Percentiles rank a stretch among this genome's conserved stretches.
phyloP scores from a whole-genome alignment of 2,797 vertebrate genomes.

The Lacerta viridis region DNA sequence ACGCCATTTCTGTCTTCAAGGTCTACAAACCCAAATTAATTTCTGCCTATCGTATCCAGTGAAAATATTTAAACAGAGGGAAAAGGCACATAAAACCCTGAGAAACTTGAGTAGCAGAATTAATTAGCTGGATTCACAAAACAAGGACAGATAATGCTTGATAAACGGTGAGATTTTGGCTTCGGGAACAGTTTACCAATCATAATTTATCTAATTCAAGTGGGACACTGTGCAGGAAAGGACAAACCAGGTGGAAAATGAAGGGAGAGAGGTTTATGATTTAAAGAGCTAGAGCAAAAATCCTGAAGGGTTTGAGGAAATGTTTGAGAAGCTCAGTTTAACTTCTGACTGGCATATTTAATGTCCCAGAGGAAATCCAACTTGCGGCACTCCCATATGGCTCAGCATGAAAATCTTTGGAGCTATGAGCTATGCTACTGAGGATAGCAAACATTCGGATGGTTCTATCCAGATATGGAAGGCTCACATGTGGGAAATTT shows the following conservation, averaged over 20 bases:
- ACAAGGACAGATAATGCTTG: not conserved
- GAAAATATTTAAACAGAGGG: constrained; percentile 15
- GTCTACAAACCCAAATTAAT: not conserved
- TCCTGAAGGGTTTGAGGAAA: not conserved
- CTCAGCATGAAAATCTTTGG: not conserved
- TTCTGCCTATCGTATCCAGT: not conserved
- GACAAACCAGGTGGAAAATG: not conserved
- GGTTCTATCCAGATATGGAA: not conserved
- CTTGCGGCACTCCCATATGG: not conserved
- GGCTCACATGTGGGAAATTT: too few species aligned
- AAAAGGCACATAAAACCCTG: constrained; percentile 24
- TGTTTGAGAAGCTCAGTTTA: not conserved
- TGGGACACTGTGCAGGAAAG: not conserved
- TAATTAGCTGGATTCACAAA: not conserved
- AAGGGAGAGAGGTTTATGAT: not conserved
- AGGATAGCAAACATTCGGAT: not conserved
- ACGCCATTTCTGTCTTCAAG: constrained; percentile 17
- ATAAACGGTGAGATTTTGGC: not conserved
- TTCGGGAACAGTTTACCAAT: not conserved
- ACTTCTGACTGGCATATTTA: too few species aligned
- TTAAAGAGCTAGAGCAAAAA: not conserved
- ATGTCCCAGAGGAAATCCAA: too few species aligned
- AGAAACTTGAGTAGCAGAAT: not conserved
- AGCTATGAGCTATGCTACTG: not conserved
- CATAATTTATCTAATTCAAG: not conserved